Evolutionary conservation across 2,797 vertebrate genomes (phyloP).

Genomic region (Lophotriccus pileatus): DNA sequence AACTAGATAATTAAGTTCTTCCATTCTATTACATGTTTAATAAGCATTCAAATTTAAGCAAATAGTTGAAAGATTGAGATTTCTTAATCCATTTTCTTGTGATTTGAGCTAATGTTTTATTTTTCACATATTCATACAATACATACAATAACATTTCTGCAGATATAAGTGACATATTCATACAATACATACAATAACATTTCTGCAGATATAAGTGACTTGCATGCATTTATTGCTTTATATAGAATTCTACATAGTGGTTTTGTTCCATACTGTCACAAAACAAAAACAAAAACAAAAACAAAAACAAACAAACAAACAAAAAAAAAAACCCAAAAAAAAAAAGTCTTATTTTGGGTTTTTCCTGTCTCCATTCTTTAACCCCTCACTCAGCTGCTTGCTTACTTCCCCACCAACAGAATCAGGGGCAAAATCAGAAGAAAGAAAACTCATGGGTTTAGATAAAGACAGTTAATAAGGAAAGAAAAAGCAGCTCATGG

Average conservation of each 20-base stretch:
- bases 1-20: background rate
- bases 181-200: background rate
- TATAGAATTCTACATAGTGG: background rate
- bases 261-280: background rate
- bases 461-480: background rate
- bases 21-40: background rate
- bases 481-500: background rate
- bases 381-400: background rate
- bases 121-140: background rate
- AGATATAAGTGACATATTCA: background rate
- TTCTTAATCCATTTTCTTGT: background rate
- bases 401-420: too few relatives aligned
- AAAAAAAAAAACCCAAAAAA: rapidly evolving
- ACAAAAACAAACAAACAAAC: too few relatives aligned
- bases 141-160: background rate
- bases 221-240: background rate
- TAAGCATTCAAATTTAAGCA: background rate
- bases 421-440: rapidly evolving
- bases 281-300: too few relatives aligned
- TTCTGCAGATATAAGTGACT: background rate
- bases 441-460: background rate
- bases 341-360: background rate
- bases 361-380: background rate
- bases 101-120: background rate
- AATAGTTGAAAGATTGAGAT: background rate